These are phyloP conservation scores for Zaprionus gabonicus DNA, from an alignment of 1,140 invertebrate species.

Conservation along the genomic window DNA sequence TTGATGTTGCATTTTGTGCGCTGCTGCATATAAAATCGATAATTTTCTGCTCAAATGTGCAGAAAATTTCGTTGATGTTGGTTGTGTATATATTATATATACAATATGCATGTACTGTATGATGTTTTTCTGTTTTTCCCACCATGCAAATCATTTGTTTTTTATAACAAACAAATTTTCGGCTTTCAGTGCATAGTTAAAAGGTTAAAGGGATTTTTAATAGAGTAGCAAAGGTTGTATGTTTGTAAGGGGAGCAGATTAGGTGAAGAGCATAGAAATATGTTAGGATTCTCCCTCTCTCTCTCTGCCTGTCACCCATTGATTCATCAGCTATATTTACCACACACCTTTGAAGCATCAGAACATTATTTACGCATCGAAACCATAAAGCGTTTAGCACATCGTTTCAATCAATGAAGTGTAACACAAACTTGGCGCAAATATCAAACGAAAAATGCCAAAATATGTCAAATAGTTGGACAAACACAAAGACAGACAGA, in stretches of 20 bases:
- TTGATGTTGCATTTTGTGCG: slow-evolving; percentile 65
- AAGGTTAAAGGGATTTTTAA: background rate
- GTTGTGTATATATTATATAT: slow-evolving; percentile 41
- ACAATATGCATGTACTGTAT: background rate
- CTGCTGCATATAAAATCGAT: slow-evolving; percentile 77
- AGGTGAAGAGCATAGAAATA: too few species aligned
- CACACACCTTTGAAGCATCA: background rate
- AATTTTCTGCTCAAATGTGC: slow-evolving; percentile 83
- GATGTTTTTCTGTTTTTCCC: background rate
- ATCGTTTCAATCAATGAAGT: slow-evolving; percentile 35
- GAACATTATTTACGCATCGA: slow-evolving; percentile 10
- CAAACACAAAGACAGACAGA: background rate
- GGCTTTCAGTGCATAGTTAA: background rate
- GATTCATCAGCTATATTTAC: background rate
- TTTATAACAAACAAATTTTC: background rate
- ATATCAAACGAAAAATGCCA: slow-evolving; percentile 48
- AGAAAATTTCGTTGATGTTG: slow-evolving; percentile 76
- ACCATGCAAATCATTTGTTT: slow-evolving; percentile 5
- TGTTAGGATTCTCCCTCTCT: too few species aligned
- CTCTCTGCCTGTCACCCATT: background rate
- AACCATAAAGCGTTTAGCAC: slow-evolving; percentile 29
- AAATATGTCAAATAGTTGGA: slow-evolving; percentile 14
- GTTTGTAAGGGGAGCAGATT: too few species aligned
- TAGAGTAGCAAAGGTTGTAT: background rate
- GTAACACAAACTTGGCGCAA: slow-evolving; percentile 32